Percentiles rank a stretch among this genome's conserved stretches.
These are phyloP conservation scores for Phylloscopus trochiloides DNA, from an alignment of 2,113 vertebrate species.

Conservation along the genomic window DNA sequence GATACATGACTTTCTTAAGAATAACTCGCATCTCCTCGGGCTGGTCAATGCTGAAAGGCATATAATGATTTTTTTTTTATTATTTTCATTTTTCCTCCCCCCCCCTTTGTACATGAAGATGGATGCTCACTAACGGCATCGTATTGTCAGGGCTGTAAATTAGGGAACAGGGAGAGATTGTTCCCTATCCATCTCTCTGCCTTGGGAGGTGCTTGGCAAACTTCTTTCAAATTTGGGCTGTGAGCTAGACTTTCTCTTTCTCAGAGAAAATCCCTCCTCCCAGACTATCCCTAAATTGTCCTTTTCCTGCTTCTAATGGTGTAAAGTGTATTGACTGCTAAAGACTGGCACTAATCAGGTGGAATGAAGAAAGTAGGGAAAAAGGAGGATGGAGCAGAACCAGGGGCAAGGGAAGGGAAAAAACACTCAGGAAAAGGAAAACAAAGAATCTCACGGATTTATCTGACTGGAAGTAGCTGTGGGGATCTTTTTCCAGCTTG, in stretches of 20 bases:
- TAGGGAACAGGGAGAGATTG: background rate
- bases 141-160: slow-evolving; percentile 32
- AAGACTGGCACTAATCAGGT: background rate
- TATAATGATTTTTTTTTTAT: slow-evolving; percentile 35
- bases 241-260: background rate
- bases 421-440: background rate
- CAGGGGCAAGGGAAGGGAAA: background rate
- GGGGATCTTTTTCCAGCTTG: background rate
- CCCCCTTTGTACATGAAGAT: background rate
- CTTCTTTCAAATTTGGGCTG: background rate
- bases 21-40: background rate
- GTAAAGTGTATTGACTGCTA: background rate
- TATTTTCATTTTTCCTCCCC: background rate
- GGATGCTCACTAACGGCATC: background rate
- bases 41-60: slow-evolving; percentile 48
- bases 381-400: background rate
- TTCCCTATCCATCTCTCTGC: background rate
- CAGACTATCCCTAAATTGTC: background rate
- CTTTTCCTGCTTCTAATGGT: background rate
- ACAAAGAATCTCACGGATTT: background rate
- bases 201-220: background rate
- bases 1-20: slow-evolving; percentile 53
- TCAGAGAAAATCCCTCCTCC: background rate
- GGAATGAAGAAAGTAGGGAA: background rate
- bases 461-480: background rate